phyloP scores from a whole-genome alignment of 2,797 vertebrate genomes.

The Phoeniculus purpureus region DNA sequence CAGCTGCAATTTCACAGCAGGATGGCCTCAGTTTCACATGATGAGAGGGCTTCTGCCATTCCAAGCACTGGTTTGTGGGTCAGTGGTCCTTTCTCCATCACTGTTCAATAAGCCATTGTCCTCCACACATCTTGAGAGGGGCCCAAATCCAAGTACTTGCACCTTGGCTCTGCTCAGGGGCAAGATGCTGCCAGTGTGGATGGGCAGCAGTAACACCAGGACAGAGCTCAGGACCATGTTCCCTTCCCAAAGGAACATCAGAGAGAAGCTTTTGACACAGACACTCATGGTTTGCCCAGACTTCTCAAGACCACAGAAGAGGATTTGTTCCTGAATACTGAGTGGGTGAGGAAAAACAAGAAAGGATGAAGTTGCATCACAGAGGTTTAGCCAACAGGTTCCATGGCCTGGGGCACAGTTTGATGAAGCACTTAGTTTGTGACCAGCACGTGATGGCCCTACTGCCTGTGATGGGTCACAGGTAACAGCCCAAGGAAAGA shows the following conservation, averaged over 20 bases:
- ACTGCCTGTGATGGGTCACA: not conserved
- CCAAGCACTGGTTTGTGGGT: accelerated
- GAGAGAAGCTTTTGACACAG: not conserved
- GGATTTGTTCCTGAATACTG: not conserved
- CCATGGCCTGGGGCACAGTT: accelerated
- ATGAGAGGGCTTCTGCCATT: accelerated
- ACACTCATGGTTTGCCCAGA: not conserved
- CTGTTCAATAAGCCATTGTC: not conserved
- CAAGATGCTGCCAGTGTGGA: not conserved
- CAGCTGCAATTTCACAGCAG: not conserved
- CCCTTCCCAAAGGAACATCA: not conserved
- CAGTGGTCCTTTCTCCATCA: not conserved
- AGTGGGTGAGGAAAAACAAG: not conserved
- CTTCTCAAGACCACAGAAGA: not conserved
- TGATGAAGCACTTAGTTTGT: not conserved
- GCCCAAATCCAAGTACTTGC: accelerated
- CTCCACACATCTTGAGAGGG: not conserved
- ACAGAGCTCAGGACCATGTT: accelerated
- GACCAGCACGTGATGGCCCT: not conserved
- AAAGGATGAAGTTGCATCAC: not conserved
- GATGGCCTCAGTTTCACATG: not conserved
- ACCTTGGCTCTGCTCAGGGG: accelerated
- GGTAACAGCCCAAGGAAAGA: not conserved
- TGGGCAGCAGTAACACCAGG: not conserved
- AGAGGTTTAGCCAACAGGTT: not conserved